Percentiles rank a stretch among this genome's conserved stretches.
Evolutionary conservation across 2,888 invertebrate genomes (phyloP).

Genomic region (Tuberolachnus salignus): DNA sequence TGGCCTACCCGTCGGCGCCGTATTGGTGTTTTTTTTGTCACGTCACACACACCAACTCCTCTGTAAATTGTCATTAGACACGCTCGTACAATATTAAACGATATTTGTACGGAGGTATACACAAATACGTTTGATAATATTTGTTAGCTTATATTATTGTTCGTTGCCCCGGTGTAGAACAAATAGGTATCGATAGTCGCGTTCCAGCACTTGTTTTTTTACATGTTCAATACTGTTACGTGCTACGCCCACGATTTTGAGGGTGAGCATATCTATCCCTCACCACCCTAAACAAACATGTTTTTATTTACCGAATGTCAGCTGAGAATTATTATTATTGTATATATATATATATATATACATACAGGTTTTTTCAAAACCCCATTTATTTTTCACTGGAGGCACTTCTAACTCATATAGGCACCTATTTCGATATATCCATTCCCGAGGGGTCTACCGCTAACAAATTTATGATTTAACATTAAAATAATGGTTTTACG

Average conservation of each 20-base stretch:
- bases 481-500: background rate
- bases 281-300: conserved; percentile 28
- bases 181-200: conserved; percentile 6
- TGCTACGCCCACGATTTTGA: conserved; percentile 31
- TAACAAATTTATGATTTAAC: conserved; percentile 16
- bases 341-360: background rate
- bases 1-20: too few relatives aligned
- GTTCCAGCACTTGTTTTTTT: conserved; percentile 34
- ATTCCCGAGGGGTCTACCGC: background rate
- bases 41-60: conserved; percentile 1
- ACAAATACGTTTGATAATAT: background rate
- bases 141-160: conserved; percentile 7
- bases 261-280: background rate
- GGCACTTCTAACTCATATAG: background rate
- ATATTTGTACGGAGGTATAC: background rate
- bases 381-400: conserved; percentile 13
- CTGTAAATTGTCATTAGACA: background rate
- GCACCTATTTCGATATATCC: background rate
- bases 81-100: background rate
- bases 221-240: conserved; percentile 11
- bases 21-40: background rate
- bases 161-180: background rate
- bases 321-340: background rate
- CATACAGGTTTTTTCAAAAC: background rate
- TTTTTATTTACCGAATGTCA: conserved; percentile 32